phyloP scores from a whole-genome alignment of 2,888 invertebrate genomes.

The Acanthacorydalis orientalis region DNA sequence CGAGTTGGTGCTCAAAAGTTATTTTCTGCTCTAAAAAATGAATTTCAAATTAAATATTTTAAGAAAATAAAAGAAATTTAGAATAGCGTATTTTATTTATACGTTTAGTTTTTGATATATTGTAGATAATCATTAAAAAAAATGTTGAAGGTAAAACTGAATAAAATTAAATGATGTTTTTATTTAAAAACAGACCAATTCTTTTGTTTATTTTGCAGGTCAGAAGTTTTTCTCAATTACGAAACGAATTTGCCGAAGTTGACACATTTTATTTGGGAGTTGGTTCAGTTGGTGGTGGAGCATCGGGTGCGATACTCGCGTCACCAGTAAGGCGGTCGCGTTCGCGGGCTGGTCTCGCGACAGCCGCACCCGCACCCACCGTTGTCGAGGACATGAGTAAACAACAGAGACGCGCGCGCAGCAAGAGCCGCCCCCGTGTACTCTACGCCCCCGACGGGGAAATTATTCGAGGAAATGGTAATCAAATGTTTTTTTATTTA shows the following conservation, averaged over 20 bases:
- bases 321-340: slow-evolving; percentile 50
- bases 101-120: too few species aligned
- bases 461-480: slow-evolving; percentile 59
- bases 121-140: too few species aligned
- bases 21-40: too few species aligned
- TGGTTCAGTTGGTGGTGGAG: slow-evolving; percentile 29
- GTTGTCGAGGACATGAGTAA: slow-evolving; percentile 31
- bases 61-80: too few species aligned
- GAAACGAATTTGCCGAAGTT: slow-evolving; percentile 82
- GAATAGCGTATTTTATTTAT: too few species aligned
- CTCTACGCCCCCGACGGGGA: slow-evolving; percentile 71
- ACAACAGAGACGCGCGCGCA: slow-evolving; percentile 50
- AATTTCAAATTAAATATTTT: too few species aligned
- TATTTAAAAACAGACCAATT: too few species aligned
- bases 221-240: slow-evolving; percentile 80
- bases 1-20: too few species aligned
- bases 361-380: slow-evolving; percentile 26
- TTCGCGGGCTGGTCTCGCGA: slow-evolving; percentile 38
- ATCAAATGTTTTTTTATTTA: slow-evolving; percentile 10
- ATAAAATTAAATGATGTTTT: too few species aligned
- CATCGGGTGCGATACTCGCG: slow-evolving; percentile 23
- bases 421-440: slow-evolving; percentile 73
- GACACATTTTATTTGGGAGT: slow-evolving; percentile 76
- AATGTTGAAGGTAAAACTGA: too few species aligned
- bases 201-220: slow-evolving; percentile 35